Evolutionary conservation across 2,797 vertebrate species (phyloP).

Genomic region (Mus caroli): DNA sequence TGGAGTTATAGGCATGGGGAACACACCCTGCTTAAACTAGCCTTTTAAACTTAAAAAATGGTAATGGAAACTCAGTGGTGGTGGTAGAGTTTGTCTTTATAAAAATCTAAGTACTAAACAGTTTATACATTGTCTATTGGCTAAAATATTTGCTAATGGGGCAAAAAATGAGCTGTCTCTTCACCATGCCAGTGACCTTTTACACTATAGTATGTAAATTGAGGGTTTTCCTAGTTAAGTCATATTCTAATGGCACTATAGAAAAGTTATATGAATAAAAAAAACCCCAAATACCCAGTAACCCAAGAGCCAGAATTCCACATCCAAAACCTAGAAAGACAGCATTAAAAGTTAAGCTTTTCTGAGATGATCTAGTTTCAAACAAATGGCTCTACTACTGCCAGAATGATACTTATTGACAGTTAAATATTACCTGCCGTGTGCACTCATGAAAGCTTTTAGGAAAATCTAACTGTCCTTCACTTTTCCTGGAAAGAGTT

Average conservation of each 20-base stretch:
- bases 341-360: neutral
- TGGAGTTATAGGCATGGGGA: neutral
- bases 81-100: conserved; percentile 3
- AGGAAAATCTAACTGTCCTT: neutral
- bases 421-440: neutral
- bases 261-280: neutral
- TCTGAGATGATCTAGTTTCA: conserved; percentile 39
- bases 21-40: neutral
- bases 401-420: conserved; percentile 10
- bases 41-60: conserved; percentile 30
- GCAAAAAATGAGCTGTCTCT: conserved; percentile 34
- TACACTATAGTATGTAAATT: conserved; percentile 38
- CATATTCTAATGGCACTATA: neutral
- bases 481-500: neutral
- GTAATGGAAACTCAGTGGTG: neutral
- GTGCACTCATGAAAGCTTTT: neutral
- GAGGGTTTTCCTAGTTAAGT: conserved; percentile 12
- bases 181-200: conserved; percentile 48
- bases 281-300: neutral
- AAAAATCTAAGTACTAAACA: conserved; percentile 13
- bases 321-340: neutral
- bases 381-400: neutral
- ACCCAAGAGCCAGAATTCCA: neutral
- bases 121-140: neutral
- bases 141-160: conserved; percentile 43